Evolutionary conservation across 2,888 invertebrate species (phyloP), one percentile per base, ranked within the genome.

Genomic region (Dynastes grantii): DNA sequence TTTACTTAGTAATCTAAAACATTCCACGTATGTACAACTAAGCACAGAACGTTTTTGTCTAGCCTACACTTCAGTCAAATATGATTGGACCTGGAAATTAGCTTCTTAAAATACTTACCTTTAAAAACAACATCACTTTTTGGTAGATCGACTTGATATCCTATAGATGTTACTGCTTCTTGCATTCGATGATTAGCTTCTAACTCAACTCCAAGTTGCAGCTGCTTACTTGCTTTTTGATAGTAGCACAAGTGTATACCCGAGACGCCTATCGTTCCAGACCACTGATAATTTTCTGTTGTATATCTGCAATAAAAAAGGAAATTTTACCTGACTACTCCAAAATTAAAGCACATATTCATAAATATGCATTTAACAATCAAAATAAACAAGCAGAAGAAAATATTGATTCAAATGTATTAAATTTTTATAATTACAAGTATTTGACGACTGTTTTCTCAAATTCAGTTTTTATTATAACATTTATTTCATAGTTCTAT

Each of bases 111-210:
- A 37, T 37, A 5, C 2, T 68, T 87, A 97, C 98, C 98, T 94
- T 95, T 95, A 88, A 98, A 98, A 73, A 95, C 92, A 85, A 98
- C 92, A 89, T 98, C 97, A 76, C 98, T 97, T 89, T 97, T 97
- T 65, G 98, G 98, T 87, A 99, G 92, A 89, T 98, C 98, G 81
- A 96, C 93, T 90, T 98, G 98, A 90, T 99, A 99, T 11, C 96
- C 98, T 83, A 98, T 92, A 2, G 97, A 95, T 77, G 97, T 97
- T 4, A 95, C 94, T 1, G 97, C 95, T 89, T 98, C 98, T 89
- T 96, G 96, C 88, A 96, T 93, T 85, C 97, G 92, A 86, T 96
- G 92, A 87, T 96, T 97, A 5, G 98, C 96, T 90, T 98, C 98
- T 84, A 98, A 92, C 89, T 99, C 99, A 0, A 97, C 97, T 75